phyloP scores from a whole-genome alignment of 2,113 vertebrate species.

The Cephalopterus ornatus region DNA sequence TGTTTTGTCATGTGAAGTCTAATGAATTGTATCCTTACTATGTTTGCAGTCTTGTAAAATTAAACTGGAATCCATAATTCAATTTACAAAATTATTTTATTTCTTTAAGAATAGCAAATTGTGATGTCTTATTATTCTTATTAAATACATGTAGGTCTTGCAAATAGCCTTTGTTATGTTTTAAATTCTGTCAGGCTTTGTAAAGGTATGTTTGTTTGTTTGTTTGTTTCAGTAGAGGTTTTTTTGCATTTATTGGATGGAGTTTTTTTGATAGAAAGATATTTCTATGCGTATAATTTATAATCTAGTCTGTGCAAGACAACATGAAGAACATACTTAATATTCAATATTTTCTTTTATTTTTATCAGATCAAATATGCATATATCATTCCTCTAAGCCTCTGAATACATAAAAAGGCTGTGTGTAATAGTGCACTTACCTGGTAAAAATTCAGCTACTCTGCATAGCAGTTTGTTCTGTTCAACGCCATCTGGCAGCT shows the following conservation, averaged over 20 bases:
- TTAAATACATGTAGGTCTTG: neutral
- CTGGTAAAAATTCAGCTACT: constrained; percentile 19
- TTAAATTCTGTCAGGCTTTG: neutral
- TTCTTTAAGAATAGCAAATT: neutral
- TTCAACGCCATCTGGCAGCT: constrained; percentile 28
- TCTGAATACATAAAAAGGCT: neutral
- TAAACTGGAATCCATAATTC: neutral
- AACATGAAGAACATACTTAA: neutral
- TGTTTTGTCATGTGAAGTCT: neutral
- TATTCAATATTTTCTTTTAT: neutral
- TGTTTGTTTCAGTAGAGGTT: neutral
- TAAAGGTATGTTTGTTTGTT: neutral
- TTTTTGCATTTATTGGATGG: neutral
- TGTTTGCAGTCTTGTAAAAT: neutral
- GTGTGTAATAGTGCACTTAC: neutral
- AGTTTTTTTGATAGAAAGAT: neutral
- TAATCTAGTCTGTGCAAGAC: neutral
- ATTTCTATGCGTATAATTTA: neutral
- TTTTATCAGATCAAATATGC: neutral
- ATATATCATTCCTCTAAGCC: neutral
- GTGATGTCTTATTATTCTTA: neutral
- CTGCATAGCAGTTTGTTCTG: neutral
- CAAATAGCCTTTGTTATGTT: neutral
- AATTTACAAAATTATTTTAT: neutral
- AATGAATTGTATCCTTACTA: neutral